Conservation (phyloP, 2,797 vertebrate species). For the Sebastolobus altivelis region DNA sequence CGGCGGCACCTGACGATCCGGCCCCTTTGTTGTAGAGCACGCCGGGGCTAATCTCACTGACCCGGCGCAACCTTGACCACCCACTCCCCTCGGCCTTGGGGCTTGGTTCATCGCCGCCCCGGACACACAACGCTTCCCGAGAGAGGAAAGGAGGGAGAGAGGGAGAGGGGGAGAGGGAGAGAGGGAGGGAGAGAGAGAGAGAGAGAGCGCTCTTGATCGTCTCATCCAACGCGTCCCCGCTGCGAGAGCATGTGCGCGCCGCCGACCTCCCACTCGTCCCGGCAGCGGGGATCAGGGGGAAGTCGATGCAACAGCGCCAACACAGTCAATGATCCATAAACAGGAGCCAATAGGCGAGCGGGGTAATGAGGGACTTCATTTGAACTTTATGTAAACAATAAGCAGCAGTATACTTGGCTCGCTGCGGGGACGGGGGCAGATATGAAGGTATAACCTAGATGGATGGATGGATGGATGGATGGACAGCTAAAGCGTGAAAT, state of each 20-base stretch:
- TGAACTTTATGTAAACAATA: slow-evolving; percentile 74
- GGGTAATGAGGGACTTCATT: slow-evolving; percentile 76
- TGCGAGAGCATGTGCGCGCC: slow-evolving; percentile 59
- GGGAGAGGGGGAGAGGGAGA: not conserved
- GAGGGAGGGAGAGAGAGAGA: slow-evolving; percentile 58
- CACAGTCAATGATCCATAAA: slow-evolving; percentile 76
- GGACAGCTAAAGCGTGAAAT: slow-evolving; percentile 19
- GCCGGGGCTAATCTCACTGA: slow-evolving; percentile 84
- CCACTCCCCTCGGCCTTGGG: slow-evolving; percentile 76
- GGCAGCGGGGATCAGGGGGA: slow-evolving; percentile 63
- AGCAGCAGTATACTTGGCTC: slow-evolving; percentile 25
- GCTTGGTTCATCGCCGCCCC: slow-evolving; percentile 78
- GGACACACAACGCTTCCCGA: slow-evolving; percentile 82
- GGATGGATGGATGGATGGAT: slow-evolving; percentile 34
- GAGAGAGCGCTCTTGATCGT: slow-evolving; percentile 75
- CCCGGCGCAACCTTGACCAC: slow-evolving; percentile 86
- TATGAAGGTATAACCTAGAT: slow-evolving; percentile 38
- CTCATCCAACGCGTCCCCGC: slow-evolving; percentile 81
- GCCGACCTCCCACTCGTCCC: slow-evolving; percentile 68
- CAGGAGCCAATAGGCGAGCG: slow-evolving; percentile 66
- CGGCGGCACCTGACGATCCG: slow-evolving; percentile 73
- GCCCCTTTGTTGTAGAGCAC: slow-evolving; percentile 76
- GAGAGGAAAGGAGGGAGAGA: slow-evolving; percentile 46
- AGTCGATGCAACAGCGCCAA: slow-evolving; percentile 73
- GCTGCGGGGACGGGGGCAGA: not conserved